Conservation (phyloP, 1,140 invertebrate genomes). For the Subanguina moxae region DNA sequence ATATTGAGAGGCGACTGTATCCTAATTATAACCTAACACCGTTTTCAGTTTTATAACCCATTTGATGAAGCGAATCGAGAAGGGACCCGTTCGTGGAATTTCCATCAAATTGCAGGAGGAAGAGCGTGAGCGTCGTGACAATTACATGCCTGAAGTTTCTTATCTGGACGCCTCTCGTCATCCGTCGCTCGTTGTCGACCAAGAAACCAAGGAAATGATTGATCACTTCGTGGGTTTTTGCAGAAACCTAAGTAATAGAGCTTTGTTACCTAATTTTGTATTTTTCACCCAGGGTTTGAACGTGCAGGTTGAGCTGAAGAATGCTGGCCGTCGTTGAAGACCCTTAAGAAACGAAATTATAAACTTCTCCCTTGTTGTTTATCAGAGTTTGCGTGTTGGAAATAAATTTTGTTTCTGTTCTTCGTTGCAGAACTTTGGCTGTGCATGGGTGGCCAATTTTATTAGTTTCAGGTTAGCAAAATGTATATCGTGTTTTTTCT, state of each 20-base stretch:
- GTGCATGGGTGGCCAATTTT: too few relatives aligned
- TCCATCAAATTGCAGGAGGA: conserved; percentile 99
- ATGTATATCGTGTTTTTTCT: too few relatives aligned
- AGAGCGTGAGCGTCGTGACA: conserved; percentile 94
- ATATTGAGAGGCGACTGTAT: too few relatives aligned
- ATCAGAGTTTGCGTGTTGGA: too few relatives aligned
- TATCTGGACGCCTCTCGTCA: conserved; percentile 79
- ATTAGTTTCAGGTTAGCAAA: too few relatives aligned
- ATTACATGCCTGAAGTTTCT: conserved; percentile 82
- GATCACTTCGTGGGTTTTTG: conserved; percentile 21
- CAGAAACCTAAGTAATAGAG: neutral
- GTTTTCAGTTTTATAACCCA: conserved; percentile 85
- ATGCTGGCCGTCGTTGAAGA: neutral
- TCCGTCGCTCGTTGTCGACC: conserved; percentile 22
- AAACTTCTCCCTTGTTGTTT: too few relatives aligned
- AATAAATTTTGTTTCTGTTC: too few relatives aligned
- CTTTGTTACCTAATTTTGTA: neutral
- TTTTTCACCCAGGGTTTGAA: neutral
- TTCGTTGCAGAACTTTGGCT: too few relatives aligned
- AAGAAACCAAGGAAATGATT: conserved; percentile 38
- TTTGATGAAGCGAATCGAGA: conserved; percentile 94
- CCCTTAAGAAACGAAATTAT: too few relatives aligned
- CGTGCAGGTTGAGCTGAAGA: neutral
- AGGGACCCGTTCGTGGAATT: conserved; percentile 92
- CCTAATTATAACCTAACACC: too few relatives aligned